Base-by-base conservation (phyloP, 1,140 invertebrate genomes). In the Chionoecetes opilio region DNA sequence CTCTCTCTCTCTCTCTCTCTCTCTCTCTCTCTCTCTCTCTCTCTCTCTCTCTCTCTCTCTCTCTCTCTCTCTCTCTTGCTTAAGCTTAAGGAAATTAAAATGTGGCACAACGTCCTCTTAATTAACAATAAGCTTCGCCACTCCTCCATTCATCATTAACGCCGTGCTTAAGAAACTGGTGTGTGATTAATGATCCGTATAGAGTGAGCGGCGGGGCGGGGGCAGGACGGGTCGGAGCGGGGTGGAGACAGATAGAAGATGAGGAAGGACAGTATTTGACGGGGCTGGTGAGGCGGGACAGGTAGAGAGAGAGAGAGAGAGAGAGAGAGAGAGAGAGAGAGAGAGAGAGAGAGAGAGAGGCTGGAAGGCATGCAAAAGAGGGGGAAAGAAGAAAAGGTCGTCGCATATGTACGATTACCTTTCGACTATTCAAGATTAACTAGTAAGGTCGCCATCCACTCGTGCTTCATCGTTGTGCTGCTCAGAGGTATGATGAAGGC, bases 1-100 rank as follows among this genome's bases (percentile, higher is more conserved):
- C 86, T 88, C 86, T 88, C 86, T 88, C 86, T 88, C 86, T 88
- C 32, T 88, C 86, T 88, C 86, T 88, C 86, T 88, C 31, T 88
- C 86, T 88, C 86, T 88, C 31, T 88, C 86, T 88, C 31, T 88
- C 86, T 88, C 31, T 35, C 86, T 88, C 86, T 88, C 86, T 88
- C 86, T 88, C 86, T 88, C 86, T 88, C 86, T 88, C 86, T 88
- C 86, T 88, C 34, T 87, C 85, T 75, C 63, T 75, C 63, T 75
- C 63, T 75, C 63, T 75, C 63, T 8, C 63, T 75, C 63, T n/a
- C 11, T n/a, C 32, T 87, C 26, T 34, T 87, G 32, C 85, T 87
- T 37, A 87, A 31, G 37, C 21, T 34, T 38, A 6, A 29, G 34
- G 5, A 17, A 87, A 87, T 75, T 5, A 75, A n/a, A n/a, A n/a